Conservation (phyloP, 2,888 invertebrate species). For the Eudiplozoon nipponicum region DNA sequence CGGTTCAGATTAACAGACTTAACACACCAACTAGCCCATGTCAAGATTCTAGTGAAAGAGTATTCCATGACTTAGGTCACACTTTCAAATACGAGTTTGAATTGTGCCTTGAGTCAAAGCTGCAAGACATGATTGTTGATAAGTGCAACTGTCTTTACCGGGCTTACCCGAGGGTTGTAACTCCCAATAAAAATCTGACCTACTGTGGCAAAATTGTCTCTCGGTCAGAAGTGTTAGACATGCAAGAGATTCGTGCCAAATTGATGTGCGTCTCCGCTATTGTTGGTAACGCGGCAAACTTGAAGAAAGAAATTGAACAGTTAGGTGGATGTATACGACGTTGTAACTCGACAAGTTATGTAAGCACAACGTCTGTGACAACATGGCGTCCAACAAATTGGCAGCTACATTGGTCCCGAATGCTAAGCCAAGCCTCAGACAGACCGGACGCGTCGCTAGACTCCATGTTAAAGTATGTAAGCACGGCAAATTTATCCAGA, state of each 20-base stretch:
- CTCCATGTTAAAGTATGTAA: too few species aligned
- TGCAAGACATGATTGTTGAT: slow-evolving; percentile 11
- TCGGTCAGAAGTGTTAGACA: not conserved
- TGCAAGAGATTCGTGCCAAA: not conserved
- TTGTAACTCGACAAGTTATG: slow-evolving; percentile 4
- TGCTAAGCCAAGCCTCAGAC: not conserved
- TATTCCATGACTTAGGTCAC: slow-evolving; percentile 9
- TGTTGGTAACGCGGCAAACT: not conserved
- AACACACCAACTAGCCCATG: slow-evolving; percentile 13
- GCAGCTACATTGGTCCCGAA: slow-evolving; percentile 4
- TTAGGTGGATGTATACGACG: not conserved
- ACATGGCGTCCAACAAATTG: slow-evolving; percentile 7
- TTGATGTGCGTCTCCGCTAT: not conserved
- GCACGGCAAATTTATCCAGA: too few species aligned
- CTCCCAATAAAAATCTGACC: slow-evolving; percentile 4
- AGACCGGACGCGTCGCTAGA: too few species aligned
- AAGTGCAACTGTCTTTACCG: slow-evolving; percentile 15
- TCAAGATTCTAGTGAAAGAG: not conserved
- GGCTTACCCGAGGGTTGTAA: slow-evolving; percentile 5
- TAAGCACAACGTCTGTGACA: not conserved
- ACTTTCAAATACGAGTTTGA: slow-evolving; percentile 13
- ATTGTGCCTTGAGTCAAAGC: slow-evolving; percentile 12
- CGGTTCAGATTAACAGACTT: slow-evolving; percentile 4
- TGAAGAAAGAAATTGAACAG: not conserved
- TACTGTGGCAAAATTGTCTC: slow-evolving; percentile 10